phyloP scores from a whole-genome alignment of 2,888 invertebrate genomes.

The Drosophila sordidula region DNA sequence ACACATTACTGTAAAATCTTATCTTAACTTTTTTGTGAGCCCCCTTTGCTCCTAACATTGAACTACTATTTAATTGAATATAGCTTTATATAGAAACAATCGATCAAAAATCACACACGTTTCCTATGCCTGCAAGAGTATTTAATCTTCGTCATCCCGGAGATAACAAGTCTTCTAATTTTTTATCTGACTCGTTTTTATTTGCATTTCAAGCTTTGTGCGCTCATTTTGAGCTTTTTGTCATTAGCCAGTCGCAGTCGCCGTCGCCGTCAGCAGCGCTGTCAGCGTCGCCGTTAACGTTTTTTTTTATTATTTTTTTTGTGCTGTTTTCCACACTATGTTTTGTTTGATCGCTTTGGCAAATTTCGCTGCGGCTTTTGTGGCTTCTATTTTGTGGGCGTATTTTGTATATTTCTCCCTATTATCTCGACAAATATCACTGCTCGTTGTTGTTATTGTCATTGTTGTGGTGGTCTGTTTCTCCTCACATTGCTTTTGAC shows the following conservation, averaged over 20 bases:
- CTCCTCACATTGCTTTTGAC: slow-evolving; percentile 62
- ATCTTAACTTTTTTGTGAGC: no score
- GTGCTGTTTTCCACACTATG: slow-evolving; percentile 57
- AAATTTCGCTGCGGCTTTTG: slow-evolving; percentile 65
- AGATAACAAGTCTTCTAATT: not conserved
- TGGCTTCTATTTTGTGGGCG: slow-evolving; percentile 68
- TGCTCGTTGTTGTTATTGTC: slow-evolving; percentile 43
- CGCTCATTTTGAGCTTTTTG: slow-evolving; percentile 47
- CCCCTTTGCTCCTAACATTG: no score
- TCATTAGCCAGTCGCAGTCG: slow-evolving; percentile 39
- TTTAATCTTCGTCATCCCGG: not conserved
- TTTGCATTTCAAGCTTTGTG: slow-evolving; percentile 61
- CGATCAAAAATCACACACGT: no score
- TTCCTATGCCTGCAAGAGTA: not conserved
- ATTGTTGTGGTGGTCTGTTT: slow-evolving; percentile 4
- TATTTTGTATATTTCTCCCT: slow-evolving; percentile 41
- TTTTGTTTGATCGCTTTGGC: slow-evolving; percentile 63
- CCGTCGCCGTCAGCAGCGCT: slow-evolving; percentile 5
- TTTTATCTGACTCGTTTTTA: slow-evolving; percentile 35
- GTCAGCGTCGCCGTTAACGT: slow-evolving; percentile 25
- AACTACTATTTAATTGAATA: no score
- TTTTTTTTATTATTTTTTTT: slow-evolving; percentile 50
- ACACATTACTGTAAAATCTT: no score
- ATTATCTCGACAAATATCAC: slow-evolving; percentile 66
- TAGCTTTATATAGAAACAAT: no score